Base-by-base conservation (phyloP, 2,888 invertebrate genomes). In the Nomada flava region DNA sequence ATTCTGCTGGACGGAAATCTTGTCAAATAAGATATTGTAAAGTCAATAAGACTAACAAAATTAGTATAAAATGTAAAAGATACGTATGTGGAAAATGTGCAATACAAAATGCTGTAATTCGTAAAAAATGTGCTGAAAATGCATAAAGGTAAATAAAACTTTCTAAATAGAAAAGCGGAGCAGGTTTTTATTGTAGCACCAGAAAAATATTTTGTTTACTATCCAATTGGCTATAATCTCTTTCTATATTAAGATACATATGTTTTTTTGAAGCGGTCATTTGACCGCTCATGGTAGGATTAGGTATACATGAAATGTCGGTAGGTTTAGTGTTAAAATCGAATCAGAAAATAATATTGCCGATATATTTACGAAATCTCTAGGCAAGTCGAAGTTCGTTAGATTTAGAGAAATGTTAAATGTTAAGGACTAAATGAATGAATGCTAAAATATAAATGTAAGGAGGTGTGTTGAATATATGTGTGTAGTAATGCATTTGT, bases 261-360 rank as follows among this genome's bases (percentile, higher is more conserved):
- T 20, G 20, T 20, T 20, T 20, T 20, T 20, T 20, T 20, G 20
- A 20, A 20, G 20, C 20, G 20, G 20, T 20, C 20, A 20, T 20
- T 20, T 20, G 20, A 20, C 20, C 20, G 20, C 20, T 20, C 20
- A 20, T 20, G 20, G 20, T 20, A 20, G 20, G 20, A 20, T 20
- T 20, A 20, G 20, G 20, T 20, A 20, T 20, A 20, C 20, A 20
- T 20, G 20, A 20, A 20, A 20, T 20, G 20, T 20, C 20, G 20
- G 20, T 20, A 20, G 20, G 20, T 20, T 20, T 20, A 20, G 20
- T 50, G 36, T 57, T 2, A 78, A 78, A 20, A 42, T 73, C 0
- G 55, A 68, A 0, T 73, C 73, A 18, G 5, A 68, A 36, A 44
- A 70, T 23, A 76, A 70, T 36, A 23, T 76, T 10, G 76, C 76